Evolutionary conservation across 1,140 invertebrate species (phyloP).

Genomic region (Mizuhopecten yessoensis): DNA sequence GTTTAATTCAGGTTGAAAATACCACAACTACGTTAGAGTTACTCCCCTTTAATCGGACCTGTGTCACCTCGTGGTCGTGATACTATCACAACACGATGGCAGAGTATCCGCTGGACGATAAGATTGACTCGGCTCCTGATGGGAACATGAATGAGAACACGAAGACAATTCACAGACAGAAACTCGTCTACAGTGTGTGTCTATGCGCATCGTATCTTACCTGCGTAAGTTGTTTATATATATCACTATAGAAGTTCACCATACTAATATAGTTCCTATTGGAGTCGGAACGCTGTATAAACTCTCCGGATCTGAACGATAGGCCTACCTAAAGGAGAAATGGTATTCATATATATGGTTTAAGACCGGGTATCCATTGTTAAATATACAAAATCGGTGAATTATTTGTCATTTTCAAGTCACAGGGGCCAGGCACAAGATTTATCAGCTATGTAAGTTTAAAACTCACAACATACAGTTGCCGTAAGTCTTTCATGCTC

Average conservation of each 20-base stretch:
- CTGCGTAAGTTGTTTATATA: background rate
- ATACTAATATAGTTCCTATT: background rate
- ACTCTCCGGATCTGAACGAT: background rate
- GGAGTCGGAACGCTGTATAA: background rate
- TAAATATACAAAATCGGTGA: no score
- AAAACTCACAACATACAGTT: no score
- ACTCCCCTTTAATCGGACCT: background rate
- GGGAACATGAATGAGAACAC: background rate
- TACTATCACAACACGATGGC: background rate
- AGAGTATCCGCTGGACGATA: background rate
- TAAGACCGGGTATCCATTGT: no score
- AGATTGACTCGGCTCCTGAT: background rate
- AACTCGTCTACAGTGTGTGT: background rate
- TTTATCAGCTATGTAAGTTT: no score
- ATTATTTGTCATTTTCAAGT: no score
- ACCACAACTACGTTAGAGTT: background rate
- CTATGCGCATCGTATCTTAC: background rate
- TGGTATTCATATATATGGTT: no score
- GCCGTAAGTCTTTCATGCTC: no score
- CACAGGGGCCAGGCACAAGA: no score
- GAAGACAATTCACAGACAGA: background rate
- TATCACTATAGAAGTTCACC: background rate
- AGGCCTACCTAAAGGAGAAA: no score
- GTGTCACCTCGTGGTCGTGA: background rate
- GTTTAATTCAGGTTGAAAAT: no score